A percentile compares a stretch with the other conserved stretches of the same genome.
Conservation (phyloP, 2,113 vertebrate genomes). For the Sinosuthora webbiana region DNA sequence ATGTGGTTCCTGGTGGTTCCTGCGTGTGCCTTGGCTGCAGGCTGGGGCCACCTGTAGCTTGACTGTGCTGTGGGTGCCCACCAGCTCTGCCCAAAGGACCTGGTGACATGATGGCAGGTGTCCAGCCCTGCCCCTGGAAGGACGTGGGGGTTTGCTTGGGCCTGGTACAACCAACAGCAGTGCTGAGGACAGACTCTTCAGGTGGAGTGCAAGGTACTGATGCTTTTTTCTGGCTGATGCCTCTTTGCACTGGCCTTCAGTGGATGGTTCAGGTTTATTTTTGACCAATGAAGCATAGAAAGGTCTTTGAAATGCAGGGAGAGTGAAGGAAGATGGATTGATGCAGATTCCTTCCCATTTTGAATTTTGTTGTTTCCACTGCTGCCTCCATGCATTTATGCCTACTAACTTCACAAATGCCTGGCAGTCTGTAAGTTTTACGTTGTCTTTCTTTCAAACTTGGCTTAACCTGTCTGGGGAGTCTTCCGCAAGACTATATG, state of each 20-base stretch:
- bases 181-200: background rate
- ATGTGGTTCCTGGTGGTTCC: background rate
- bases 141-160: background rate
- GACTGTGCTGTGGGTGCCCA: background rate
- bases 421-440: background rate
- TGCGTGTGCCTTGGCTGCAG: background rate
- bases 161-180: background rate
- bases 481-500: conserved; percentile 37
- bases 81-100: background rate
- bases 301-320: background rate
- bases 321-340: background rate
- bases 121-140: background rate
- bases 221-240: background rate
- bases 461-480: background rate
- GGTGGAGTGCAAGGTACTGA: background rate
- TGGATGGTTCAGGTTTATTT: background rate
- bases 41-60: accelerated
- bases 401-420: background rate
- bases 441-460: background rate
- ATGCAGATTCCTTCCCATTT: background rate
- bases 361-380: background rate
- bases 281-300: background rate
- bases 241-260: background rate
- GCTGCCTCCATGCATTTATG: background rate
- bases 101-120: background rate